Conservation (phyloP, 2,797 vertebrate genomes). For the Coluber constrictor region DNA sequence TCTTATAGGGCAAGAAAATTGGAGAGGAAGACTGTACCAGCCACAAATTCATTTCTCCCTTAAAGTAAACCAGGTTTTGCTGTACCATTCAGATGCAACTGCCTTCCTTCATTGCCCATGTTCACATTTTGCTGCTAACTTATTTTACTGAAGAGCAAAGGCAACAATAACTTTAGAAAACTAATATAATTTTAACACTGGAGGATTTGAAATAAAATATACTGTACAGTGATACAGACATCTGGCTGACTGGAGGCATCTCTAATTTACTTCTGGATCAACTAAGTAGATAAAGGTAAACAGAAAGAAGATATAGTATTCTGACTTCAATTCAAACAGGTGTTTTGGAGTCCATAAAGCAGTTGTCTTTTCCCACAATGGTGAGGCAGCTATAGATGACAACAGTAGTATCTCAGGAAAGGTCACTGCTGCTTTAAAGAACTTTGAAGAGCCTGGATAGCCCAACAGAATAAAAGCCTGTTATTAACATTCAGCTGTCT, state of each 20-base stretch:
- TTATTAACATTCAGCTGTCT: no score
- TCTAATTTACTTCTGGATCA: neutral
- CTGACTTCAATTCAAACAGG: neutral
- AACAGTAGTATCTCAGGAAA: neutral
- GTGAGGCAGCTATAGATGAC: neutral
- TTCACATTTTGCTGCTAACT: neutral
- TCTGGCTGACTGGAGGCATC: neutral
- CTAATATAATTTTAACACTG: neutral
- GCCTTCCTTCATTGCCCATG: neutral
- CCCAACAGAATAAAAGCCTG: no score
- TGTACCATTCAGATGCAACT: neutral
- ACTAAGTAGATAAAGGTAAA: neutral
- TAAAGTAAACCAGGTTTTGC: neutral
- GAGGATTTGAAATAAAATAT: neutral
- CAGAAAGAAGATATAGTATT: neutral
- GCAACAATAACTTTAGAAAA: neutral
- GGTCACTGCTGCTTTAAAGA: neutral
- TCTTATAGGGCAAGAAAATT: neutral
- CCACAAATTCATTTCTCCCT: neutral
- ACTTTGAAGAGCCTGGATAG: no score
- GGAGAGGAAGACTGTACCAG: neutral
- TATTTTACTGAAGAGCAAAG: neutral
- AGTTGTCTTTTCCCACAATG: neutral
- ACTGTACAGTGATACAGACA: neutral
- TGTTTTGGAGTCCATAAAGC: neutral